Conservation (phyloP, 2,888 invertebrate species). For the Pollenia amentaria region DNA sequence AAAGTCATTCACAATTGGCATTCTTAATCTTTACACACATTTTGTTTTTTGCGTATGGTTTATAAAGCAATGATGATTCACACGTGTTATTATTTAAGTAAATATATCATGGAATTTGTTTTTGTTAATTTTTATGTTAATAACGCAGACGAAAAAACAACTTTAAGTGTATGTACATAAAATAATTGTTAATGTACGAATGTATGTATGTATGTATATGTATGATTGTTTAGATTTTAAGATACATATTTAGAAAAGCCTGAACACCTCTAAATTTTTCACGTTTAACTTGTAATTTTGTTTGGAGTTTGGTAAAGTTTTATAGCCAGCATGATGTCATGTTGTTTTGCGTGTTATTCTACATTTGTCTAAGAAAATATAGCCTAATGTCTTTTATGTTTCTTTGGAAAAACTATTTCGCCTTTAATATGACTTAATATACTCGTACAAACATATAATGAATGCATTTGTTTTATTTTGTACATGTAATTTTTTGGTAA, state of each 20-base stretch:
- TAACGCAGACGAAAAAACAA: conserved; percentile 27
- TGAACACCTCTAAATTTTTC: neutral
- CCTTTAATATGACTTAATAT: neutral
- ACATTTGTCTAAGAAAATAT: neutral
- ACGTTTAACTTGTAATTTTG: neutral
- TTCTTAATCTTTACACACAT: neutral
- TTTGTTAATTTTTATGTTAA: conserved; percentile 36
- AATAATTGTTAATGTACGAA: neutral
- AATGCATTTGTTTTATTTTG: too few species aligned
- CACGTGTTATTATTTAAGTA: conserved; percentile 48
- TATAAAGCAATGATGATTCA: conserved; percentile 34
- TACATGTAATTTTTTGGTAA: too few species aligned
- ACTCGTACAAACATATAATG: too few species aligned
- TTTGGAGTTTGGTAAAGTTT: neutral
- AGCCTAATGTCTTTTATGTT: neutral
- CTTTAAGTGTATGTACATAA: neutral
- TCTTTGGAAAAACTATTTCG: neutral
- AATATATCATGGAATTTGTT: conserved; percentile 22
- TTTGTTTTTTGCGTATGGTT: conserved; percentile 22
- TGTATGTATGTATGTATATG: neutral
- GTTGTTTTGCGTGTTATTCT: conserved; percentile 17
- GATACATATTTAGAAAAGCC: neutral
- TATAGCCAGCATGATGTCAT: conserved; percentile 20
- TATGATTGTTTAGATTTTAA: too few species aligned
- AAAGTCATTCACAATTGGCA: too few species aligned